Evolutionary conservation across 1,140 invertebrate genomes (phyloP).

Genomic region (Diorhabda carinulata): DNA sequence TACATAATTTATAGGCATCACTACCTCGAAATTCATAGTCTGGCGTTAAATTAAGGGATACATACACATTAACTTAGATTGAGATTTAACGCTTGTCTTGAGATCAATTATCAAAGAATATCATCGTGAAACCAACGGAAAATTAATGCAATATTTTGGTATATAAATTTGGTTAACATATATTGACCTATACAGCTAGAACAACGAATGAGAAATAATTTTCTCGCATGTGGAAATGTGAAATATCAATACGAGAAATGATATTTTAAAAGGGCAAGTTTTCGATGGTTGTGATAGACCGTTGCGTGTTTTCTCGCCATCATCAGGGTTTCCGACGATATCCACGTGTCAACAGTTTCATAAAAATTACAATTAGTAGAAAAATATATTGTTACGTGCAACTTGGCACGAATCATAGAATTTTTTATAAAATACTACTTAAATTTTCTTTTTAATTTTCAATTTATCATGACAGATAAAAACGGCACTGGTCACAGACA

Average conservation of each 20-base stretch:
- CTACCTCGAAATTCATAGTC: background rate
- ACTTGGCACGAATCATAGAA: background rate
- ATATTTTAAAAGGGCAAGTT: background rate
- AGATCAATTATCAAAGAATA: too few relatives aligned
- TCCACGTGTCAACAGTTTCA: background rate
- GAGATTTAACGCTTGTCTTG: too few relatives aligned
- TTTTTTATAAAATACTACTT: too few relatives aligned
- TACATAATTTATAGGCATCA: background rate
- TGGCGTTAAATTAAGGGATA: background rate
- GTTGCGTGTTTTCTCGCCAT: background rate
- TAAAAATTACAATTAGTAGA: background rate
- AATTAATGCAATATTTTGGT: too few relatives aligned
- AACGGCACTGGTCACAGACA: too few relatives aligned
- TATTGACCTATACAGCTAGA: background rate
- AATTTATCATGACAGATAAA: too few relatives aligned
- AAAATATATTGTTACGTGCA: constrained; percentile 1
- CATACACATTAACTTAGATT: too few relatives aligned
- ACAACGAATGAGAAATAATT: background rate
- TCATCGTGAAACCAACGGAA: too few relatives aligned
- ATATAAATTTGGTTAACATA: too few relatives aligned
- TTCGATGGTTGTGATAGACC: background rate
- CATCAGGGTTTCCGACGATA: background rate
- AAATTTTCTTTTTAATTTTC: too few relatives aligned
- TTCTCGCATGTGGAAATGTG: background rate
- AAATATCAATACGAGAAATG: constrained; percentile 1